Evolutionary conservation across 2,113 vertebrate species (phyloP).

Genomic region (Caloenas nicobarica): DNA sequence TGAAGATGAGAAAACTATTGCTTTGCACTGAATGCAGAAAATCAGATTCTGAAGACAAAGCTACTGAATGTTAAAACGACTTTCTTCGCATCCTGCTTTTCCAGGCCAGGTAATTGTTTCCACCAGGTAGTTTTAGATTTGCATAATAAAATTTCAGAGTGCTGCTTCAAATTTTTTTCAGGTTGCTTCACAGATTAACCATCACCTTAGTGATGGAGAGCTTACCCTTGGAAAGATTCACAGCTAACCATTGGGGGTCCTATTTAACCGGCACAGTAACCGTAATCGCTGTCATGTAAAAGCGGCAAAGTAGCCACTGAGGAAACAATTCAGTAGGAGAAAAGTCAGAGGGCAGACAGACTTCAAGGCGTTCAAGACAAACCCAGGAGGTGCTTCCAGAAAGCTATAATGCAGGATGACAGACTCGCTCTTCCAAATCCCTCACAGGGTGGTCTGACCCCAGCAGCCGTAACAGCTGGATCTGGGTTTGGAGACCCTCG

Average conservation of each 20-base stretch:
- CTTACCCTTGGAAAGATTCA: not conserved
- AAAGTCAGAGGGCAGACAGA: not conserved
- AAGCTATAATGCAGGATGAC: not conserved
- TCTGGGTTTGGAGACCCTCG: not conserved
- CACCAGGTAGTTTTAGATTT: not conserved
- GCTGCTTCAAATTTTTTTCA: not conserved
- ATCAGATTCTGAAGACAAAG: not conserved
- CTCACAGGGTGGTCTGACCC: conserved; percentile 15
- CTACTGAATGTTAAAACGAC: not conserved
- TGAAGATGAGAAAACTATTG: not conserved
- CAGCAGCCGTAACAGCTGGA: conserved; percentile 46
- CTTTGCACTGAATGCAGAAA: not conserved
- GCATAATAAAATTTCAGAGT: not conserved
- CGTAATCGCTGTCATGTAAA: not conserved
- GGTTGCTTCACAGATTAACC: not conserved
- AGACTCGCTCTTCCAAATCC: not conserved
- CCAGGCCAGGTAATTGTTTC: not conserved
- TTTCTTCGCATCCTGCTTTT: not conserved
- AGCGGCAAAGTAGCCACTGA: not conserved
- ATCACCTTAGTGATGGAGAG: not conserved
- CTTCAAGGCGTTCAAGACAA: not conserved
- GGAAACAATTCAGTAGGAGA: not conserved
- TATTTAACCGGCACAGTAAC: not conserved
- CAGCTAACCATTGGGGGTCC: not conserved
- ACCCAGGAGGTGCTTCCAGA: not conserved